These are phyloP conservation scores for Campylomormyrus numenius DNA, from an alignment of 2,113 vertebrate genomes.

Conservation along the genomic window DNA sequence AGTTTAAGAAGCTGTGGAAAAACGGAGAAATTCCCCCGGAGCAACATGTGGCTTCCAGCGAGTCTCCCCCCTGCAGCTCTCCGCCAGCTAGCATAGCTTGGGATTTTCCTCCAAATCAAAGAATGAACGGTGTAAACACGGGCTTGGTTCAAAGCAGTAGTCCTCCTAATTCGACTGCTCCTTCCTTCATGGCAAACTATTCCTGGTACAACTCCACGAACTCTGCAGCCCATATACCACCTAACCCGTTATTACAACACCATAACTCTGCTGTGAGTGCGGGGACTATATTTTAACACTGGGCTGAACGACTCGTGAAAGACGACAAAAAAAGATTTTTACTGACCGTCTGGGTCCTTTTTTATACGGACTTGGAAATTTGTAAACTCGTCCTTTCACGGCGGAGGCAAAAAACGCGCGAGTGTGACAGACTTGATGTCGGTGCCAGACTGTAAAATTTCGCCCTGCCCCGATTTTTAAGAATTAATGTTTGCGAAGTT, in stretches of 20 bases:
- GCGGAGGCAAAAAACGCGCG: constrained; percentile 18
- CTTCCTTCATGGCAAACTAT: constrained; percentile 81
- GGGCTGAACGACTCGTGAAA: constrained; percentile 38
- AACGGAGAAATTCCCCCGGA: constrained; percentile 86
- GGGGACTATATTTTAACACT: constrained; percentile 80
- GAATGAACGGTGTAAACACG: constrained; percentile 63
- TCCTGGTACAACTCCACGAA: constrained; percentile 83
- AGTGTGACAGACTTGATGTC: constrained; percentile 36
- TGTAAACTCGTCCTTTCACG: constrained; percentile 35
- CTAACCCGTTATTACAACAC: constrained; percentile 69
- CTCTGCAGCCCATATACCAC: constrained; percentile 70
- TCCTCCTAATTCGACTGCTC: constrained; percentile 55
- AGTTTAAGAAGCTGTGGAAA: constrained; percentile 98
- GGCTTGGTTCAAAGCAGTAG: constrained; percentile 68
- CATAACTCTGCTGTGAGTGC: constrained; percentile 72
- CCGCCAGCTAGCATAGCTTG: constrained; percentile 69
- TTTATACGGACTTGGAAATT: constrained; percentile 36
- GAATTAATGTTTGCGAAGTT: constrained; percentile 22
- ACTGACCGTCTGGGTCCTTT: constrained; percentile 26
- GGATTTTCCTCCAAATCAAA: constrained; percentile 81
- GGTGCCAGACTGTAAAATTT: constrained; percentile 38
- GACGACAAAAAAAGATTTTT: constrained; percentile 29
- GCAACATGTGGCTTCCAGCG: constrained; percentile 69
- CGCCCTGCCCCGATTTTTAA: constrained; percentile 22
- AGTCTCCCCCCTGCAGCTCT: constrained; percentile 76